phyloP scores from a whole-genome alignment of 2,888 invertebrate species.

The Agriopis aurantiaria region DNA sequence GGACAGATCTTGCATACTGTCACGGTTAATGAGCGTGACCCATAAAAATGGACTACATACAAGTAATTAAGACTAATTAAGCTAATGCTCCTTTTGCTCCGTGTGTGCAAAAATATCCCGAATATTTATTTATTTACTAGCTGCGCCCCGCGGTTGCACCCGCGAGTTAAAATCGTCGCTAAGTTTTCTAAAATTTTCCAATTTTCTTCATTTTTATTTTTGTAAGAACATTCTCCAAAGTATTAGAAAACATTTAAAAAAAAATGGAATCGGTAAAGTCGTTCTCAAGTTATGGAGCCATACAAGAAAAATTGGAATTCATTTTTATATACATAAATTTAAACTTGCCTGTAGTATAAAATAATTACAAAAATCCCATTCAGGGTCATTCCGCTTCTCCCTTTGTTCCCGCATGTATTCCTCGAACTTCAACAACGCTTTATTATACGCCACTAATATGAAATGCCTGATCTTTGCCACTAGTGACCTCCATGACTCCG shows the following conservation, averaged over 20 bases:
- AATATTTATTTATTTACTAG: too few relatives aligned
- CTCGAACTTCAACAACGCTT: constrained; percentile 94
- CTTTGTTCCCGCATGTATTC: constrained; percentile 96
- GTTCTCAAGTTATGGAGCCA: too few relatives aligned
- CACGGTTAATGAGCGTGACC: not conserved
- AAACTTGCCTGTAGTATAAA: constrained; percentile 93
- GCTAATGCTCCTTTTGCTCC: too few relatives aligned
- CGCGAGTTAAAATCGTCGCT: too few relatives aligned
- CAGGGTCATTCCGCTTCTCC: constrained; percentile 95
- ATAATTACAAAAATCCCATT: constrained; percentile 98
- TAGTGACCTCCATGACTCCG: constrained; percentile 96
- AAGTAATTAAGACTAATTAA: not conserved
- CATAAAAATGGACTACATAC: not conserved
- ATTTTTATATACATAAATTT: constrained; percentile 4
- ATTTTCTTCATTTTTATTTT: too few relatives aligned
- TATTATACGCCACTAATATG: constrained; percentile 94
- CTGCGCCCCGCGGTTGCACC: too few relatives aligned
- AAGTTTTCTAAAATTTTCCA: too few relatives aligned
- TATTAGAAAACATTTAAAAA: too few relatives aligned
- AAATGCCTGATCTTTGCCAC: constrained; percentile 94
- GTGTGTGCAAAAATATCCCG: too few relatives aligned
- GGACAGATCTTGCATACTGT: not conserved
- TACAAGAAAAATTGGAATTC: too few relatives aligned
- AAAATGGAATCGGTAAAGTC: too few relatives aligned
- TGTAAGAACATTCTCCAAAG: too few relatives aligned